Percentiles rank a stretch among this genome's conserved stretches.
phyloP scores from a whole-genome alignment of 2,888 invertebrate genomes.

The Apomyelois bistriatella region DNA sequence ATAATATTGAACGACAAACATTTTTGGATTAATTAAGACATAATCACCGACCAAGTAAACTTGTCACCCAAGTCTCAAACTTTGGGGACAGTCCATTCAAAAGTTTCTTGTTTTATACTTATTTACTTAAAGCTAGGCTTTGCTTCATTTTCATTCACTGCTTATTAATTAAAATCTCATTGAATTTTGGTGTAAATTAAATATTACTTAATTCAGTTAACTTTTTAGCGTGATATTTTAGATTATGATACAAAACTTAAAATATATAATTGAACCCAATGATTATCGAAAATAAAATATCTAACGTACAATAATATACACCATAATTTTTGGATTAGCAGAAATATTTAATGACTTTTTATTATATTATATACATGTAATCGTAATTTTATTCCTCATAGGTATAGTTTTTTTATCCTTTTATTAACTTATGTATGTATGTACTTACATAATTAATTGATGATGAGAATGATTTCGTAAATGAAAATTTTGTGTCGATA shows the following conservation, averaged over 20 bases:
- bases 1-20: neutral
- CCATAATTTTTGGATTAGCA: too few species aligned
- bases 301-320: too few species aligned
- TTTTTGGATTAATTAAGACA: conserved; percentile 16
- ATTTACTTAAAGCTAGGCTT: conserved; percentile 24
- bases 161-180: conserved; percentile 21
- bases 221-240: conserved; percentile 6
- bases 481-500: too few species aligned
- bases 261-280: too few species aligned
- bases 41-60: conserved; percentile 24
- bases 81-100: conserved; percentile 23
- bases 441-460: too few species aligned
- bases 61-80: conserved; percentile 26
- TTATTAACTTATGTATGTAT: too few species aligned
- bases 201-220: conserved; percentile 15
- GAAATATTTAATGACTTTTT: too few species aligned
- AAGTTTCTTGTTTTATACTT: conserved; percentile 22
- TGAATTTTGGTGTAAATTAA: conserved; percentile 22
- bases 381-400: too few species aligned
- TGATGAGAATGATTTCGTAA: too few species aligned
- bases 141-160: conserved; percentile 20
- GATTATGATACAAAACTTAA: conserved; percentile 7
- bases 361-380: too few species aligned
- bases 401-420: too few species aligned
- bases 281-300: too few species aligned